Evolutionary conservation across 1,140 invertebrate genomes (phyloP).

Genomic region (Belonocnema kinseyi): DNA sequence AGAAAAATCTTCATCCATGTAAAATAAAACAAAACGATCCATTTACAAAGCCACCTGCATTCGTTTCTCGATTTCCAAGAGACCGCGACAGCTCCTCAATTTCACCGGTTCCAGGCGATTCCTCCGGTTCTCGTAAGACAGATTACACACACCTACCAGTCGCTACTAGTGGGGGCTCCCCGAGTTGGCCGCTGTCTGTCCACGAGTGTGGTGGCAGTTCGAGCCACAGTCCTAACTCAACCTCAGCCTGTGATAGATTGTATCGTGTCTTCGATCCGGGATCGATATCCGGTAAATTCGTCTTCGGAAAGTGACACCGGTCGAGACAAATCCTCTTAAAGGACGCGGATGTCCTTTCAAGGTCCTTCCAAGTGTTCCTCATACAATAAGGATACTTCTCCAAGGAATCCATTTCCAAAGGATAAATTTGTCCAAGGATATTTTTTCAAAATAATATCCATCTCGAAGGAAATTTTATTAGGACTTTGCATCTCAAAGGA

Average conservation of each 20-base stretch:
- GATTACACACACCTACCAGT: slow-evolving; percentile 36
- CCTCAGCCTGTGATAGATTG: slow-evolving; percentile 72
- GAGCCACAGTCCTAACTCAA: slow-evolving; percentile 73
- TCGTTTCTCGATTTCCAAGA: background rate
- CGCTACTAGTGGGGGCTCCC: slow-evolving; percentile 47
- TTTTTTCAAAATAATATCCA: background rate
- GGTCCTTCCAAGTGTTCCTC: background rate
- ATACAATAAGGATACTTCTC: background rate
- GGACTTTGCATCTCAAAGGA: background rate
- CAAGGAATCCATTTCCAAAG: background rate
- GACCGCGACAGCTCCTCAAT: background rate
- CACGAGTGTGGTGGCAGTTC: slow-evolving; percentile 56
- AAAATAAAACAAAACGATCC: too few species aligned
- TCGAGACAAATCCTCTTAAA: background rate
- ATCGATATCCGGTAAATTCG: slow-evolving; percentile 48
- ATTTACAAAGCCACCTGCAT: background rate
- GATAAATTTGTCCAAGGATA: background rate
- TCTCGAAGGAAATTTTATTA: background rate
- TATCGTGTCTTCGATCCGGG: slow-evolving; percentile 62
- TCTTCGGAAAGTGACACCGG: slow-evolving; percentile 38
- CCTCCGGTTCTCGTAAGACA: slow-evolving; percentile 51
- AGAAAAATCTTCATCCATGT: too few species aligned
- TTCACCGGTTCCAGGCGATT: slow-evolving; percentile 43
- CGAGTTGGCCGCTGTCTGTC: slow-evolving; percentile 47
- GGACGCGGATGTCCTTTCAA: slow-evolving; percentile 6